Evolutionary conservation across 2,888 invertebrate genomes (phyloP), one percentile per base, ranked within the genome.

Genomic region (Polyommatus icarus): DNA sequence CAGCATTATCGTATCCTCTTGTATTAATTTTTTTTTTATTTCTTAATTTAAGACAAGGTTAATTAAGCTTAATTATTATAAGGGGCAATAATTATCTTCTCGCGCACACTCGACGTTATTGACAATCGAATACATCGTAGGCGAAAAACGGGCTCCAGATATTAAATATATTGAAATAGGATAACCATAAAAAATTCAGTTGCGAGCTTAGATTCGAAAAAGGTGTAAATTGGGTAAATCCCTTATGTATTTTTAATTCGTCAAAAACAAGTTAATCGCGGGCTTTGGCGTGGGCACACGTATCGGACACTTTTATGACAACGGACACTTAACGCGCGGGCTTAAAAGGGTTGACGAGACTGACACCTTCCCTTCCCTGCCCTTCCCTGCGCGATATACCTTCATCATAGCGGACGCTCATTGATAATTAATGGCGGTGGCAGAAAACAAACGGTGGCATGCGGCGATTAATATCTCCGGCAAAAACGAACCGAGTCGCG

Each of bases 251-350:
- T 90, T 88, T 88, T 87, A 87, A 87, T 85, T 86, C 83, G 83
- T 84, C 86, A 85, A 87, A 86, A 87, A 90, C 89, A 90, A 89
- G 91, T 91, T 92, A 92, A 93, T 92, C 90, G 89, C 86, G 84
- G 88, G 90, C 89, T 84, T 91, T 90, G 90, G 88, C 90, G 88
- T 91, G 85, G 87, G 85, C 88, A 89, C 83, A 83, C 83, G 91
- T 89, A 92, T 92, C 90, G 90, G 93, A 92, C 92, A 92, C 90
- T 92, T 93, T 93, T 93, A 93, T 94, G 93, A 93, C 93, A 91
- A 89, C 89, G 90, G 91, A 89, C 91, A 91, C 90, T 92, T 92
- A 93, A 92, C 89, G 90, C 89, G 90, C 84, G 88, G 91, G 93
- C 92, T 94, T 94, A 93, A 93, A 94, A 93, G 93, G 93, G 93